These are phyloP conservation scores for Apodemia zela DNA, from an alignment of 2,888 invertebrate species.

Conservation along the genomic window DNA sequence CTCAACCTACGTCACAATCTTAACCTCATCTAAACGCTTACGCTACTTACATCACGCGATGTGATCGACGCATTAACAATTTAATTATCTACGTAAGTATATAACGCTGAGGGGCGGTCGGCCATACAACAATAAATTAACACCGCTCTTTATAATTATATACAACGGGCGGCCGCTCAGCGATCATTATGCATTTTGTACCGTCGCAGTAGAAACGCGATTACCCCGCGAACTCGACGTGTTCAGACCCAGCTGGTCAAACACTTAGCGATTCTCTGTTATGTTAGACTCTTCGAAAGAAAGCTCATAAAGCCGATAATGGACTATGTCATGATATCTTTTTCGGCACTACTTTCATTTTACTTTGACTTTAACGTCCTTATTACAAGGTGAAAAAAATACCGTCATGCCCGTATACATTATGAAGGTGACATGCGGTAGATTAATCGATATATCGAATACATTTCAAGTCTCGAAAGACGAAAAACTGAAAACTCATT, in stretches of 20 bases:
- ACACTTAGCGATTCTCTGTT: neutral
- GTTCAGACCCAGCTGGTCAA: neutral
- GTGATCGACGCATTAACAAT: slow-evolving; percentile 62
- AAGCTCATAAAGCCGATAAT: neutral
- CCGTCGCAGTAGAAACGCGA: slow-evolving; percentile 58
- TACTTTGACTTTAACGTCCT: neutral
- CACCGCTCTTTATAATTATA: slow-evolving; percentile 17
- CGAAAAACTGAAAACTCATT: neutral
- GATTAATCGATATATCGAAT: too few species aligned
- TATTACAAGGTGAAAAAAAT: neutral
- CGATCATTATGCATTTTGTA: slow-evolving; percentile 67
- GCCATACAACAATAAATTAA: slow-evolving; percentile 20
- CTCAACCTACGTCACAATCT: slow-evolving; percentile 40
- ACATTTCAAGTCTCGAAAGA: too few species aligned
- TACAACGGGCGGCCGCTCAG: slow-evolving; percentile 21
- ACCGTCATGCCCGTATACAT: too few species aligned
- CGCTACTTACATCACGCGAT: slow-evolving; percentile 46
- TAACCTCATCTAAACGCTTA: slow-evolving; percentile 58
- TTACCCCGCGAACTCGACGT: slow-evolving; percentile 42
- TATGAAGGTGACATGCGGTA: too few species aligned
- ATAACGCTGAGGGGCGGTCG: slow-evolving; percentile 18
- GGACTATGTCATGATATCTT: neutral
- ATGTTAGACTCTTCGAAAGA: neutral
- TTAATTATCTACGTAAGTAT: slow-evolving; percentile 38
- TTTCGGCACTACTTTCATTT: neutral